These are phyloP conservation scores for Cephalopachus bancanus DNA, from an alignment of 2,797 vertebrate species.

Conservation along the genomic window DNA sequence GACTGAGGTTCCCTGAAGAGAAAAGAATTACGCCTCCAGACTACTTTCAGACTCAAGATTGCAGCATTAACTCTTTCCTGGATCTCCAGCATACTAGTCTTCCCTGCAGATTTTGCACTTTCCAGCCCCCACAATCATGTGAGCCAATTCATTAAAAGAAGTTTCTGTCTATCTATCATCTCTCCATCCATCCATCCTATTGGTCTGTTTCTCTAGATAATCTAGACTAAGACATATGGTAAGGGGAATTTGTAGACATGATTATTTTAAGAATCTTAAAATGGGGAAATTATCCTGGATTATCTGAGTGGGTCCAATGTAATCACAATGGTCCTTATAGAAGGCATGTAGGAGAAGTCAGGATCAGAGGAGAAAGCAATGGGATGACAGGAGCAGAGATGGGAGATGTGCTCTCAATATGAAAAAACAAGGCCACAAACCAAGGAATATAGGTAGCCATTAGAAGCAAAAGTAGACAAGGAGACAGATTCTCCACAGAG, in stretches of 20 bases:
- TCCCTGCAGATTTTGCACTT: neutral
- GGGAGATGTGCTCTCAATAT: neutral
- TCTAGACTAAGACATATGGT: no score
- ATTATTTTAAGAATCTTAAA: no score
- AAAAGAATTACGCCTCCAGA: neutral
- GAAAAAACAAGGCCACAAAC: neutral
- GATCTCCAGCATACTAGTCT: neutral
- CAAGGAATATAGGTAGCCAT: neutral
- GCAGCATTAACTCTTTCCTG: neutral
- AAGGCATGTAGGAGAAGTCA: neutral
- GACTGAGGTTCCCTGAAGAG: neutral
- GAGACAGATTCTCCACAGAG: neutral
- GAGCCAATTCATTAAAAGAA: neutral
- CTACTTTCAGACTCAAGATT: neutral
- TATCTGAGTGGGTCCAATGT: neutral
- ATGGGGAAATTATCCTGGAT: neutral
- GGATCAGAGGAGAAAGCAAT: neutral
- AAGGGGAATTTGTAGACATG: neutral
- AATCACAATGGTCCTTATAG: neutral
- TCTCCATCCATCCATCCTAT: neutral
- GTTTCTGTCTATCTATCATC: neutral
- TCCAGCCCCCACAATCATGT: neutral
- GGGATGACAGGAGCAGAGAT: neutral
- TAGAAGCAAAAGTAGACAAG: neutral
- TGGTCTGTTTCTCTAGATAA: no score